These are phyloP conservation scores for Tethya wilhelma DNA, from an alignment of 37 sponge, comb jelly and placozoan species.

Conservation along the genomic window DNA sequence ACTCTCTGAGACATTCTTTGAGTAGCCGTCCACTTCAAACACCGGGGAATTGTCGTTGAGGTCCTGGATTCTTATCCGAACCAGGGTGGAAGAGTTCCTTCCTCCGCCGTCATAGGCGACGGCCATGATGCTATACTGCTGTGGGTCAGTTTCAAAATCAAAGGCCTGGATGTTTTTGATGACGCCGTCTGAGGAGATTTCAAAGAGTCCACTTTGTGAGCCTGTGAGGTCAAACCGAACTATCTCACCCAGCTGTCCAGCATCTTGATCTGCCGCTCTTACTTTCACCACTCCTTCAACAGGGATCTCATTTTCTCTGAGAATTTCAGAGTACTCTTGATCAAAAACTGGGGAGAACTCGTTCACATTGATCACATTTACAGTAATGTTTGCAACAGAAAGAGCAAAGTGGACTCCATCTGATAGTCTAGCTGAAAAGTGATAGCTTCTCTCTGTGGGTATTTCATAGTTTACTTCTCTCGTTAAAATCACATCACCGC, in stretches of 20 bases:
- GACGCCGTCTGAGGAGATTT: constrained; percentile 27
- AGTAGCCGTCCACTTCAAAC: constrained; percentile 24
- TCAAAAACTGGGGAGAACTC: constrained; percentile 45
- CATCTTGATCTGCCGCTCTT: constrained; percentile 37
- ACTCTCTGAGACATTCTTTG: constrained; percentile 31
- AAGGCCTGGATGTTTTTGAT: constrained; percentile 35
- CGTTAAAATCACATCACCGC: constrained; percentile 29
- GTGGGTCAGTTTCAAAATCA: constrained; percentile 61
- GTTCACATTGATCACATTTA: constrained; percentile 61
- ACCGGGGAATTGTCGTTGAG: constrained; percentile 64
- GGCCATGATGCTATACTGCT: constrained; percentile 21
- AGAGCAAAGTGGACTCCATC: constrained; percentile 54
- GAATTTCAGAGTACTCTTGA: constrained; percentile 12
- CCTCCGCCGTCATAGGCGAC: constrained; percentile 70
- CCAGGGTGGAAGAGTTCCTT: constrained; percentile 21
- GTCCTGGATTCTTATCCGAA: constrained; percentile 43
- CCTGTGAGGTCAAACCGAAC: constrained; percentile 26
- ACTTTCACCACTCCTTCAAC: constrained; percentile 25
- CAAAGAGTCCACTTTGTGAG: constrained; percentile 14
- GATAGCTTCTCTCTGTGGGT: neutral
- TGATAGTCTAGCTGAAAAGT: constrained; percentile 27
- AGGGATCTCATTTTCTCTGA: constrained; percentile 40
- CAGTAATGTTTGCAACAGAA: constrained; percentile 18
- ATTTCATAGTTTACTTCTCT: constrained; percentile 38
- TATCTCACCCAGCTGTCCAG: constrained; percentile 51